Evolutionary conservation across 2,888 invertebrate genomes (phyloP).

Genomic region (Syrphus vitripennis): DNA sequence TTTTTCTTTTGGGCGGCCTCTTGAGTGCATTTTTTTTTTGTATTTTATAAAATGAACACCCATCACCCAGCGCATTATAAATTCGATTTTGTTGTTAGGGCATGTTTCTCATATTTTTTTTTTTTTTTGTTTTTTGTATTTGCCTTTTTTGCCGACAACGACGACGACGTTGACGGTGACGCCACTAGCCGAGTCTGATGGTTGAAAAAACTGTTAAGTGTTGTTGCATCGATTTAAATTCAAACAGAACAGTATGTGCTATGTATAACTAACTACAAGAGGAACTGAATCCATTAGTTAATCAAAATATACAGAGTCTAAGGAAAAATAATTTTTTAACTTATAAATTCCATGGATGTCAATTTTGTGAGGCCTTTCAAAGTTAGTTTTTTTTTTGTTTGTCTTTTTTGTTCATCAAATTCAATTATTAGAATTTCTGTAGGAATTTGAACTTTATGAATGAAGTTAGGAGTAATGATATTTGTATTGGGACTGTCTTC

Average conservation of each 20-base stretch:
- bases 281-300: constrained; percentile 1
- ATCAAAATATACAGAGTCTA: neutral
- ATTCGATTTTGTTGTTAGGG: constrained; percentile 34
- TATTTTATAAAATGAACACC: neutral
- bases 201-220: constrained; percentile 67
- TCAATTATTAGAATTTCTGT: neutral
- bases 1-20: neutral
- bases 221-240: constrained; percentile 44
- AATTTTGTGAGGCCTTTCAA: neutral
- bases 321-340: neutral
- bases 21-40: neutral
- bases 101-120: constrained; percentile 4
- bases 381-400: neutral
- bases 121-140: neutral
- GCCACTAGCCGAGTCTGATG: constrained; percentile 53
- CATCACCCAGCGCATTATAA: constrained; percentile 22
- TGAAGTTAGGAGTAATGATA: too few species aligned
- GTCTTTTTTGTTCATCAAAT: neutral
- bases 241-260: neutral
- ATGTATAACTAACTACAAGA: neutral
- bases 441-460: too few species aligned
- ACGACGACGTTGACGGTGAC: neutral
- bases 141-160: constrained; percentile 1
- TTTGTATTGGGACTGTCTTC: too few species aligned
- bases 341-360: neutral